Evolutionary conservation across 2,888 invertebrate species (phyloP), one percentile per base, ranked within the genome.

Genomic region (Mythimna ferrago): DNA sequence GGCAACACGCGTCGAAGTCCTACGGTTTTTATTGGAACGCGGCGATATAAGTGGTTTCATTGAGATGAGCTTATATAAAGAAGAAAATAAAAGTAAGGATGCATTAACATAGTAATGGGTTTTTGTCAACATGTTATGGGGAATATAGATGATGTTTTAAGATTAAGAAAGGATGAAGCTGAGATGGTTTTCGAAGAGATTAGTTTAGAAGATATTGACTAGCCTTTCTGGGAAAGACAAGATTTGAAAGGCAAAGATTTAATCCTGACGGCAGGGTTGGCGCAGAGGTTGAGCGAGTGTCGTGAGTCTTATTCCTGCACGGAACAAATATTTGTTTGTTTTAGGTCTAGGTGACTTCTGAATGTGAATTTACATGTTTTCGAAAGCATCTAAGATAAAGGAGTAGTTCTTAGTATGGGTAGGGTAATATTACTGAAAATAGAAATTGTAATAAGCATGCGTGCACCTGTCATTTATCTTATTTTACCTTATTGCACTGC

Each of bases 1-100:
- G 72, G 70, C 87, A 76, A 81, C 78, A 69, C 68, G 62, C 51
- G 57, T 75, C 64, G 53, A 71, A 66, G 67, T 73, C 64, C 67
- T 69, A 65, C 54, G 38, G 51, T 80, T 85, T 80, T 86, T 85
- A 73, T 75, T 63, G 57, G 63, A 63, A 16, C 44, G 41, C 69
- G 66, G 72, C 64, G 65, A 69, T 81, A 84, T 76, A 76, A 73
- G 72, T 68, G 73, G 72, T 80, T 80, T 74, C 70, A 85, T 83
- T 81, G 73, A 78, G 67, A 63, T 66, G 54, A 73, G 54, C 41
- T n/a, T 66, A 65, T 73, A 71, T 66, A 70, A 62, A 65, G 71
- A 56, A 74, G 68, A 84, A 86, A 86, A 81, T 74, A 84, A 82
- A 75, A 84, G 66, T 66, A 60, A 41, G 71, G 57, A 61, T 32